Base-by-base conservation (phyloP, 37 sponge, comb jelly and placozoan species). In the Spongilla lacustris region DNA sequence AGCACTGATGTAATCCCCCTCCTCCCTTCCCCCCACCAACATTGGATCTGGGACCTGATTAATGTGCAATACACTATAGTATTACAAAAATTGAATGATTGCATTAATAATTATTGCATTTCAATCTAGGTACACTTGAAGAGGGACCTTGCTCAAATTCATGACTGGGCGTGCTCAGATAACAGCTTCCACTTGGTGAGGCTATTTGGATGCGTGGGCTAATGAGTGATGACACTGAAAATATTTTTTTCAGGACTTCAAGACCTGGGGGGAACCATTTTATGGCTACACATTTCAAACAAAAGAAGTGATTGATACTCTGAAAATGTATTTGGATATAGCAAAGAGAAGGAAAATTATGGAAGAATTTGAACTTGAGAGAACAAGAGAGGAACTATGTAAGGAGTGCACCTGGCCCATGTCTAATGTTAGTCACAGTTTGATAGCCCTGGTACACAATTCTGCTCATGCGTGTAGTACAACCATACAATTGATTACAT, bases 181-280 rank as follows among this genome's bases (percentile, higher is more conserved):
- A 80, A 71, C 28, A 74, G 80, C 81, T 90, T 90, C 69, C 36
- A 84, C 13, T 49, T 90, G 75, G 90, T 90, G 27, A 84, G 90
- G 0, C 38, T 26, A 48, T 46, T 9, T 71, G 27, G 6, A 27
- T 26, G 34, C 12, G 1, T 1, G 19, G 12, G 28, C 27, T 14
- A 8, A 29, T 24, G 29, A 33, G 12, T 10, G 1, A 25, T 33
- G 0, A 33, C 31, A 29, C 30, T 13, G 0, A n/a, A n/a, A n/a
- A n/a, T 13, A 72, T 14, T 24, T 13, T 23, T 5, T 77, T 13
- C 73, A 89, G 89, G 79, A 83, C 48, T 83, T 83, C 68, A 58
- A 50, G n/a, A 67, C 73, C 17, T 46, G 72, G 75, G 72, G 46
- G 23, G 66, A 73, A 0, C 76, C 84, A 68, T 87, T 46, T 36